These are phyloP conservation scores for Uromys caudimaculatus DNA, from an alignment of 2,797 vertebrate genomes.

Conservation along the genomic window DNA sequence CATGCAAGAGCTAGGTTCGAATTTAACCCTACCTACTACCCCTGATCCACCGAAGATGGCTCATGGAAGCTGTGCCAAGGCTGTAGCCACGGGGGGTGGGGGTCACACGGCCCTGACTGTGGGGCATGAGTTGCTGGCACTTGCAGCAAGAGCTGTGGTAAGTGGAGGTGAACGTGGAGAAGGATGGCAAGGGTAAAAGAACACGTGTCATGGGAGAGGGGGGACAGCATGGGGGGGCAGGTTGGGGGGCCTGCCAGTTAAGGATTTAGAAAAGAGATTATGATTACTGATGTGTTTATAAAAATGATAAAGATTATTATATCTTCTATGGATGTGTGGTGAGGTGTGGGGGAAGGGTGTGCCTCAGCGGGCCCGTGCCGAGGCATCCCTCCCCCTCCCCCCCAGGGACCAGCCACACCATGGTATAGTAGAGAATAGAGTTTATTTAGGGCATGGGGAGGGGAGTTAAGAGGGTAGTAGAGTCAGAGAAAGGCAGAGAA, in stretches of 20 bases:
- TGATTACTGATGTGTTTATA: neutral
- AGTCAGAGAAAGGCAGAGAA: too few relatives aligned
- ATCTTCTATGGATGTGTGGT: too few relatives aligned
- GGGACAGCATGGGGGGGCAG: neutral
- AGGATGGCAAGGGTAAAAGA: neutral
- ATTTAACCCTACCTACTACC: neutral
- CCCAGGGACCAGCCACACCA: too few relatives aligned
- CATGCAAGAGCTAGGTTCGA: neutral
- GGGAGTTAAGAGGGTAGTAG: too few relatives aligned
- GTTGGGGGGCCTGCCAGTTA: neutral
- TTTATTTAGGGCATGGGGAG: too few relatives aligned
- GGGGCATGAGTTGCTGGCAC: neutral
- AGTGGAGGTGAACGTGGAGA: neutral
- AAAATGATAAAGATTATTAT: too few relatives aligned
- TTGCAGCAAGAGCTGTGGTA: neutral
- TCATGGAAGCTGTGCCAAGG: neutral
- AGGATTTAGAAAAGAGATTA: neutral
- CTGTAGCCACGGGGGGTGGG: neutral
- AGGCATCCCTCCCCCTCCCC: too few relatives aligned
- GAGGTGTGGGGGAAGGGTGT: too few relatives aligned
- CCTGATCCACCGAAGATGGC: neutral
- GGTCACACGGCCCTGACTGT: neutral
- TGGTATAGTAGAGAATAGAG: too few relatives aligned
- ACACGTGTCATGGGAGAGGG: rapidly evolving
- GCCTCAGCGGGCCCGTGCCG: too few relatives aligned